Evolutionary conservation across 2,888 invertebrate species (phyloP), one percentile per base, ranked within the genome.

Genomic region (Ecliptopera silaceata): DNA sequence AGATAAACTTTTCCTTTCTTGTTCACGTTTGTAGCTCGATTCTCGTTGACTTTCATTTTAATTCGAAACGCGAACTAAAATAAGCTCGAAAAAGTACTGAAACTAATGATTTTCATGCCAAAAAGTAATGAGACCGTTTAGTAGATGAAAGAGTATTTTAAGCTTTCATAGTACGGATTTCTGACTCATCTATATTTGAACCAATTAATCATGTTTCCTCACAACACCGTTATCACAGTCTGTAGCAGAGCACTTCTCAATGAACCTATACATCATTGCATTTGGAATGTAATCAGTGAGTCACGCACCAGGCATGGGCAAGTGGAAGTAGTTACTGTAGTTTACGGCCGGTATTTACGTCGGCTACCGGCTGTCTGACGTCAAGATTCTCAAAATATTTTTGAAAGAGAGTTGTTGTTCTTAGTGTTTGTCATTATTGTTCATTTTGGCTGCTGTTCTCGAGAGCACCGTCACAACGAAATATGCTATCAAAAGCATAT

Each of bases 361-460:
- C 42, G 15, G 42, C 42, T 8, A 6, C 60, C 11, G 59, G 42
- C 49, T 53, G 13, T 31, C 15, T 56, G 57, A 57, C 57, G 57
- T 52, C 52, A 52, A 31, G 15, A 47, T 44, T 43, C 57, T 39
- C 29, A 47, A 57, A 57, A 57, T 52, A 48, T 56, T 56, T 41
- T 46, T 46, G 4, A 29, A 46, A 18, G 4, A 1, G 32, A 15
- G 34, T 13, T 34, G 32, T 12, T 32, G 32, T 32, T 32, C n/a
- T 3, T 4, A 32, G 32, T n/a, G 1, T 13, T 34, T 13, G 34
- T 34, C 34, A 13, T 34, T n/a, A n/a, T 34, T 26, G 34, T 13
- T 4, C 13, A 34, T 34, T 6, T 13, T 32, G 6, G 13, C 10
- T 26, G 4, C 6, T 26, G 2, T 8, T 26, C 26, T 2, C 26